Base-by-base conservation (phyloP, 2,888 invertebrate species). In the Harpalus rufipes region DNA sequence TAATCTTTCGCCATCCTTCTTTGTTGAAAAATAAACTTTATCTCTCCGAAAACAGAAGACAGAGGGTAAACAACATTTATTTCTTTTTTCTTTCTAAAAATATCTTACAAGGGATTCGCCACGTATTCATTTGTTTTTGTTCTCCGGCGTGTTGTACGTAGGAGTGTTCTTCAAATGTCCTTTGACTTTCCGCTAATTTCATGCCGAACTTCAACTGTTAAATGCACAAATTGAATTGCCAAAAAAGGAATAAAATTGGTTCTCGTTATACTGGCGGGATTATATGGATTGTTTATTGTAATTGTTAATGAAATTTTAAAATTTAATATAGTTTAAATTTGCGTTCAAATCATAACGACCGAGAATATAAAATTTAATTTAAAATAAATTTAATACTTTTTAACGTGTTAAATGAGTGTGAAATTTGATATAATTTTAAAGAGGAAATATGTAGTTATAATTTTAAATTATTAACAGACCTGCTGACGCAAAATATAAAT, bases 81-180 rank as follows among this genome's bases (percentile, higher is more conserved):
- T 6, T 51, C 44, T 51, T 51, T 51, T 51, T 51, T 51, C 44
- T 12, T 51, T 8, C 44, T 51, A 51, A 51, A 51, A 51, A 51
- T 51, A 51, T 51, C 44, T 51, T 51, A 51, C 44, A 51, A 51
- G 44, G 44, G 44, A 51, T 51, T 51, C 44, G 44, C 44, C 44
- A 51, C 44, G 44, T 51, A 51, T 51, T 12, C 44, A 51, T 51
- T 51, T 51, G 44, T 51, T 51, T 51, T 51, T 51, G 12, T 51
- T 51, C 44, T 51, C 10, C 0, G 44, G 4, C 44, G 44, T 51
- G 12, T 51, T 51, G 8, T 2, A 51, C 44, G 44, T 51, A 51
- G 44, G 44, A 51, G 44, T 51, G 44, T 51, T 51, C 44, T 51
- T 51, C 44, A 51, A 51, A 51, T 51, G 44, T 51, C 44, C 44